Evolutionary conservation across 2,113 vertebrate species (phyloP), one percentile per base, ranked within the genome.

Genomic region (Choloepus hoffmanni): DNA sequence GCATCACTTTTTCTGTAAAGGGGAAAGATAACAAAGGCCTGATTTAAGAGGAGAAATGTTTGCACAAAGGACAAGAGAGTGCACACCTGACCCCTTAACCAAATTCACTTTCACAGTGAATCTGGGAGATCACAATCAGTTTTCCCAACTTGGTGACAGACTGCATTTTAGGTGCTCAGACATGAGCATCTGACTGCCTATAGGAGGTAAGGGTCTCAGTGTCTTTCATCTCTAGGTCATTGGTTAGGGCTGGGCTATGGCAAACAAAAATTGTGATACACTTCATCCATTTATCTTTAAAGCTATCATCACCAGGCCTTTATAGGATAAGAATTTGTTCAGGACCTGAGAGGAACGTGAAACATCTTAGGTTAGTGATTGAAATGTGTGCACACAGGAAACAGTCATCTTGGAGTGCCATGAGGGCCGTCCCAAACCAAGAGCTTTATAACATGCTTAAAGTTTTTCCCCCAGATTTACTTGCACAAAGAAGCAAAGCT

Each of bases 211-310:
- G 73, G 85, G 53, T 60, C 72, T 78, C 68, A 6, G 12, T 45
- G 68, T 45, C 92, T 88, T 90, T 89, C 92, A 81, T 72, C 55
- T 88, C 85, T 23, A 96, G 90, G 92, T 68, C 84, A 81, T 4
- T 90, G 82, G 63, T 62, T 83, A 97, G 76, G 60, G 63, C 74
- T 67, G 30, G 89, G 26, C 50, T 73, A 67, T 15, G 36, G 65
- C 78, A 88, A 94, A 74, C 78, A 81, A 92, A 96, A 83, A 90
- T 36, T 70, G 96, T 84, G 81, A 78, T 96, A 67, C 95, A 90
- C 55, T 70, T 84, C 50, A 89, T 48, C 88, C 63, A 76, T 65
- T 92, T 89, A 94, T 95, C 83, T 94, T 89, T 92, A 92, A 96
- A 93, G 87, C 87, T 95, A 70, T 96, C 79, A 96, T 92, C 93